phyloP scores from a whole-genome alignment of 2,888 invertebrate genomes.

The Lacanobia wlatinum region DNA sequence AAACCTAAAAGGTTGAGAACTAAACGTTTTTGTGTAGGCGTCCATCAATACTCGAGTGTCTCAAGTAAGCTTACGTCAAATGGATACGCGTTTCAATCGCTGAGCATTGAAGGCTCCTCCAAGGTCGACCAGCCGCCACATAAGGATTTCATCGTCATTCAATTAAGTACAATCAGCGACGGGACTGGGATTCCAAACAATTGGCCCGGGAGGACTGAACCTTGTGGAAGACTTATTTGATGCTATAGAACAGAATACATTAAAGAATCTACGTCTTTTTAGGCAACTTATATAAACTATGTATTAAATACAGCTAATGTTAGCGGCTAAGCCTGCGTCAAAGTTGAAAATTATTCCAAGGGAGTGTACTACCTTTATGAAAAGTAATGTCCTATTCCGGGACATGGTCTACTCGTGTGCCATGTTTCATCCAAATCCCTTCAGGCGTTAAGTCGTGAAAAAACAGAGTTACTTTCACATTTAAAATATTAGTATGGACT shows the following conservation, averaged over 20 bases:
- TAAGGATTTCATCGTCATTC: conserved; percentile 79
- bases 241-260: conserved; percentile 6
- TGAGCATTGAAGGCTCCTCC: conserved; percentile 63
- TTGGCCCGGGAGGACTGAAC: conserved; percentile 47
- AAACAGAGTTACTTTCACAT: too few species aligned
- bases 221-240: conserved; percentile 31
- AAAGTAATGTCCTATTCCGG: too few species aligned
- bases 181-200: conserved; percentile 59
- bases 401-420: too few species aligned
- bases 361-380: too few species aligned
- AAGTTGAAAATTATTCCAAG: too few species aligned
- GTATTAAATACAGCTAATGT: too few species aligned
- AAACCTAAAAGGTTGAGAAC: conserved; percentile 29
- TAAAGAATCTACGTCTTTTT: not conserved
- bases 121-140: conserved; percentile 79
- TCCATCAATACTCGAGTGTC: conserved; percentile 43
- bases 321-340: too few species aligned
- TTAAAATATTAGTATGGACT: too few species aligned
- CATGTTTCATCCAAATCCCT: too few species aligned
- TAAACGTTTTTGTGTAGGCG: conserved; percentile 42
- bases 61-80: conserved; percentile 44
- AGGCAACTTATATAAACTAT: not conserved
- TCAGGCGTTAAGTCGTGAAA: too few species aligned
- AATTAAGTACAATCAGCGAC: conserved; percentile 76
- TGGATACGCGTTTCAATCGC: conserved; percentile 60